Evolutionary conservation across 2,888 invertebrate species (phyloP), one percentile per base, ranked within the genome.

Genomic region (Trissolcus japonicus): DNA sequence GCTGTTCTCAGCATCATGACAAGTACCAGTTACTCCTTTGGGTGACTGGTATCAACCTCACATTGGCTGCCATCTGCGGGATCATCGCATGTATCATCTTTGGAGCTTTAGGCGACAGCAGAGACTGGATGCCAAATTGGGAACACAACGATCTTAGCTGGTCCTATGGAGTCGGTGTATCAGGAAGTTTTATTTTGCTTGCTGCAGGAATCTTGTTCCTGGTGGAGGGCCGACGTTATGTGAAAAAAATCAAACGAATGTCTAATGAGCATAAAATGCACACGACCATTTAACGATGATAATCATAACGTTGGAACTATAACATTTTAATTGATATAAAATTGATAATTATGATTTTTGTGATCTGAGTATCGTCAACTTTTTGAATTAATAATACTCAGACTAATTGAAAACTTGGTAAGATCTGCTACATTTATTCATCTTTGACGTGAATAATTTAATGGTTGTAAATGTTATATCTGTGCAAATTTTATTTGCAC

Each of bases 101-200:
- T 89, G 98, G 98, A 43, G 94, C 94, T 0, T 92, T 94, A 86
- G 98, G 97, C 3, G 97, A 98, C 89, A 94, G 96, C 4, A 92
- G 98, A 80, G 96, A 96, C 85, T 97, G 98, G 95, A 96, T 98
- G 96, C 98, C 98, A 0, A 94, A 96, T 84, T 96, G 98, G 95
- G 96, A 98, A 84, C 95, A 97, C 87, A 98, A 98, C 90, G 95
- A 96, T 87, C 92, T 98, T 65, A 95, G 97, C 11, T 98, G 98
- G 97, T 96, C 98, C 0, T 98, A 93, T 90, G 98, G 96, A 0
- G 90, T 98, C 41, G 97, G 93, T 16, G 95, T 94, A 1, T 90
- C 96, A 51, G 97, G 97, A 1, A 94, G 95, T 0, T 90, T 96
- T 29, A 88, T 93, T 51, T 90, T 96, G 1, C 91, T 95, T 75